Percentiles rank a stretch among this genome's conserved stretches.
These are phyloP conservation scores for Drosophila ezoana DNA, from an alignment of 2,888 invertebrate species.

Conservation along the genomic window DNA sequence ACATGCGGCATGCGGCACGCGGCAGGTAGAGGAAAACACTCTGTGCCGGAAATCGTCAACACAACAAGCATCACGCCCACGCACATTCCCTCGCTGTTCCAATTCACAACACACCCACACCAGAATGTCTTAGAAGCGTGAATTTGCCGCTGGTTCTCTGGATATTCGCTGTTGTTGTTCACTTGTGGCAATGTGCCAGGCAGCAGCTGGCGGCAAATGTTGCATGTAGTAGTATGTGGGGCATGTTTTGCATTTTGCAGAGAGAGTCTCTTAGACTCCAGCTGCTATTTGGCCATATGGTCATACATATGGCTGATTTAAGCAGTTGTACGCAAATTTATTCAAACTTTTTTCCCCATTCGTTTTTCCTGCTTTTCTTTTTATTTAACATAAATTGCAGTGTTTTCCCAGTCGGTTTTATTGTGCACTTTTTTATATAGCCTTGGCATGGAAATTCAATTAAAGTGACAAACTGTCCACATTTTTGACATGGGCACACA, in stretches of 20 bases:
- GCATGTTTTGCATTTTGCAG: slow-evolving; percentile 70
- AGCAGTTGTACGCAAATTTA: slow-evolving; percentile 69
- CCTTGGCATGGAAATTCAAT: slow-evolving; percentile 77
- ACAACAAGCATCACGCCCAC: slow-evolving; percentile 20
- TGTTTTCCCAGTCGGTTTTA: slow-evolving; percentile 42
- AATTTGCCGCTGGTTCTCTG: slow-evolving; percentile 56
- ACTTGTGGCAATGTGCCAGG: slow-evolving; percentile 58
- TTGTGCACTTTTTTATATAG: slow-evolving; percentile 36
- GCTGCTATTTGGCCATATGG: slow-evolving; percentile 30
- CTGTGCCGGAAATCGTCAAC: slow-evolving; percentile 68
- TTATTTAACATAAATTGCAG: slow-evolving; percentile 50
- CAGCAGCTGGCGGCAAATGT: slow-evolving; percentile 39
- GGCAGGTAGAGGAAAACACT: slow-evolving; percentile 34
- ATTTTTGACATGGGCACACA: slow-evolving; percentile 74
- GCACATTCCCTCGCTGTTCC: not conserved
- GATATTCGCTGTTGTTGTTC: slow-evolving; percentile 28
- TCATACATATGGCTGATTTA: slow-evolving; percentile 58
- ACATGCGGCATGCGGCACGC: slow-evolving; percentile 4
- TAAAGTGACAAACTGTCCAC: slow-evolving; percentile 81
- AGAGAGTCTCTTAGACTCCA: slow-evolving; percentile 24
- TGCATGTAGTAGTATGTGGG: slow-evolving; percentile 50
- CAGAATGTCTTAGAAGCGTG: slow-evolving; percentile 67
- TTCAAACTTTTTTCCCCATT: slow-evolving; percentile 49
- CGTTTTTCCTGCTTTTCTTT: slow-evolving; percentile 17
- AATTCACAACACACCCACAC: not conserved